phyloP scores from a whole-genome alignment of 2,113 vertebrate species.

The Oncorhynchus gorbuscha region DNA sequence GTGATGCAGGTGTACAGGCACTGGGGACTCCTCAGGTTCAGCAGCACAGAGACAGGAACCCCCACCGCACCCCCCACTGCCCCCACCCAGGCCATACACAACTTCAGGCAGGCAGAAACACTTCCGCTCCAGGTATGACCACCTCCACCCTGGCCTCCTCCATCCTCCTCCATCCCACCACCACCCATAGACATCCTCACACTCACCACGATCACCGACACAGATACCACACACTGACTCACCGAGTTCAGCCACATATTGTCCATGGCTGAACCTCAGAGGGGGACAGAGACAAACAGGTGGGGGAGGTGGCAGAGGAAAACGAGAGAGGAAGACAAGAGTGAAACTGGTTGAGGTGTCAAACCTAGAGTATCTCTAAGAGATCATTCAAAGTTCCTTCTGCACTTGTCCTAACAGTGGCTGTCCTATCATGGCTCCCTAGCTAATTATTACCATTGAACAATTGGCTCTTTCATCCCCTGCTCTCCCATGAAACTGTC shows the following conservation, averaged over 20 bases:
- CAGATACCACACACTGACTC: not conserved
- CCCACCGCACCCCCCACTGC: not conserved
- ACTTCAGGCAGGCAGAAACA: not conserved
- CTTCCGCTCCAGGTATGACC: not conserved
- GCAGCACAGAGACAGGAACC: slow-evolving; percentile 68
- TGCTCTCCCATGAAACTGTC: too few species aligned
- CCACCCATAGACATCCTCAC: not conserved
- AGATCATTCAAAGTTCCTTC: too few species aligned
- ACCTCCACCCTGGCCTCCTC: not conserved
- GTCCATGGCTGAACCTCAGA: slow-evolving; percentile 2
- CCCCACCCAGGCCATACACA: not conserved
- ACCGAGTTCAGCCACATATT: not conserved
- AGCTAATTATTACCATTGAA: too few species aligned
- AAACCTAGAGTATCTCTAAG: too few species aligned
- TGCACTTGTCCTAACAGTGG: too few species aligned
- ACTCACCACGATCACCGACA: not conserved
- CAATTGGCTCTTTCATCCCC: too few species aligned
- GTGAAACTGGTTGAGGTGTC: too few species aligned
- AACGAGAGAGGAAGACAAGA: not conserved
- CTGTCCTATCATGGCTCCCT: too few species aligned
- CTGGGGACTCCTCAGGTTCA: slow-evolving; percentile 70
- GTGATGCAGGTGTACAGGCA: slow-evolving; percentile 78
- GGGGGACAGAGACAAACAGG: not conserved
- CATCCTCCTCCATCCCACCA: not conserved
- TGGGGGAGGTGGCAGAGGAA: not conserved